These are phyloP conservation scores for Acronicta leporina DNA, from an alignment of 2,888 invertebrate species.

Conservation along the genomic window DNA sequence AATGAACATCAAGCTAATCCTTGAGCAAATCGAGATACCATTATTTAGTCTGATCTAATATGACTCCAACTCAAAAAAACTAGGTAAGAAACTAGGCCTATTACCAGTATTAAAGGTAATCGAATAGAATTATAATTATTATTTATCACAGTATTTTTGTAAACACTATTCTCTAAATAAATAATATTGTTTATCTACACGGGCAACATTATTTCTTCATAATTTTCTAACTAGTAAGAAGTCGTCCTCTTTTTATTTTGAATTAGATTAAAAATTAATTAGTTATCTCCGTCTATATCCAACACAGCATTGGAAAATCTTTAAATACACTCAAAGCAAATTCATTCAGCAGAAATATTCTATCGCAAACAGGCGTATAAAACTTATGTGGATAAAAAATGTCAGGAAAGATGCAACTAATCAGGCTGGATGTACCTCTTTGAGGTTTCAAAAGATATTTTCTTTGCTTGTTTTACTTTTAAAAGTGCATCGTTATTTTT, in stretches of 20 bases:
- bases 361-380: conserved; percentile 20
- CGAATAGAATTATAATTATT: too few species aligned
- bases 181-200: too few species aligned
- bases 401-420: conserved; percentile 23
- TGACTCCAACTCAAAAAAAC: too few species aligned
- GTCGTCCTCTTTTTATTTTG: background rate
- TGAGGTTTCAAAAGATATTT: conserved; percentile 22
- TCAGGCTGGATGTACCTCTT: conserved; percentile 19
- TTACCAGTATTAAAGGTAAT: too few species aligned
- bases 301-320: background rate
- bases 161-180: background rate
- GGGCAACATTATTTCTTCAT: too few species aligned
- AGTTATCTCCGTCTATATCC: background rate
- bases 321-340: conserved; percentile 25
- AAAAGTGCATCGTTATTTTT: background rate
- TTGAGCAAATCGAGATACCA: too few species aligned
- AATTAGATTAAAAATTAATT: background rate
- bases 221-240: background rate
- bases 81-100: too few species aligned
- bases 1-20: too few species aligned
- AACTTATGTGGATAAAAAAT: conserved; percentile 25
- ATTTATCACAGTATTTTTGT: too few species aligned
- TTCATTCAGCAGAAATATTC: conserved; percentile 6
- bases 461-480: conserved; percentile 8
- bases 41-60: too few species aligned